These are phyloP conservation scores for Aspidiotus rigidus DNA, from an alignment of 2,888 invertebrate genomes.

Conservation along the genomic window DNA sequence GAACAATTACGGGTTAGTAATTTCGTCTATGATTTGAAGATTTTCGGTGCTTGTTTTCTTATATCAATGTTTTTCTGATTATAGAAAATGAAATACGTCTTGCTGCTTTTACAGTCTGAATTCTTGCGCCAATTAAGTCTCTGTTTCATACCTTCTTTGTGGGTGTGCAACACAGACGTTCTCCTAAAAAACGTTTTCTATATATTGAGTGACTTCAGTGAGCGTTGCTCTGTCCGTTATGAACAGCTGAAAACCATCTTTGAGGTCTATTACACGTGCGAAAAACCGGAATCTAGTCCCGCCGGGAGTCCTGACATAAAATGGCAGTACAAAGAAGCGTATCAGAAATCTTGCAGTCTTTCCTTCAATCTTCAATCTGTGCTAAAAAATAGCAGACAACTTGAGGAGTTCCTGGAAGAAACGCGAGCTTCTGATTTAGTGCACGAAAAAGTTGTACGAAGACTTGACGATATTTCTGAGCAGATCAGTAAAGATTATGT, in stretches of 20 bases:
- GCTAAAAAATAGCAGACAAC: constrained; percentile 11
- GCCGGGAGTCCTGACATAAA: background rate
- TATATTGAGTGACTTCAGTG: background rate
- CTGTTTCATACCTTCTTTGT: constrained; percentile 11
- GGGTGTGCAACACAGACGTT: background rate
- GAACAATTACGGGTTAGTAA: constrained; percentile 14
- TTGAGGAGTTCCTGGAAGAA: constrained; percentile 18
- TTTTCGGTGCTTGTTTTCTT: background rate
- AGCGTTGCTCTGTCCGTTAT: background rate
- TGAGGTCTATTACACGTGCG: constrained; percentile 13
- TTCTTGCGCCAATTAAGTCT: constrained; percentile 20
- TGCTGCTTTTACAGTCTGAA: constrained; percentile 25
- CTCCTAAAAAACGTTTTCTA: background rate
- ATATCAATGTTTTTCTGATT: background rate
- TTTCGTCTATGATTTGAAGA: background rate
- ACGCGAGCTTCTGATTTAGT: background rate
- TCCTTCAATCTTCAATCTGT: constrained; percentile 23
- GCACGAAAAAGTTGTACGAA: background rate
- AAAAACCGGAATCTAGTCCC: constrained; percentile 1
- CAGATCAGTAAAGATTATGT: constrained; percentile 6
- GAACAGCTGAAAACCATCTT: constrained; percentile 12
- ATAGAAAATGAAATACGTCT: constrained; percentile 30
- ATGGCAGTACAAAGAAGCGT: constrained; percentile 23
- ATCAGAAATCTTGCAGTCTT: constrained; percentile 18
- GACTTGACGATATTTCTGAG: background rate